Evolutionary conservation across 2,888 invertebrate genomes (phyloP), one percentile per base, ranked within the genome.

Genomic region (Chloroclystis v-ata): DNA sequence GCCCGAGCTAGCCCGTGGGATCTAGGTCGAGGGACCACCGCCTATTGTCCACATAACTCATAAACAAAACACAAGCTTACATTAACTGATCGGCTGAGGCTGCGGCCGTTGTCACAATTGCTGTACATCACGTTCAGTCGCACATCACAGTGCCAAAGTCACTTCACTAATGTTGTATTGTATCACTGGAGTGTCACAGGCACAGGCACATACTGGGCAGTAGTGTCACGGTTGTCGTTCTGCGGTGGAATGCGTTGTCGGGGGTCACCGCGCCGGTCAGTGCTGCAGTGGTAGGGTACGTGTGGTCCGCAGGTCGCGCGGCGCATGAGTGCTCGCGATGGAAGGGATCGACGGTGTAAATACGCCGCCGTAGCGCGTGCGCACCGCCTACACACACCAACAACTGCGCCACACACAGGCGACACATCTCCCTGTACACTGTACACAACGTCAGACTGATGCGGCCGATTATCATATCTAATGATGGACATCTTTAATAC

Each of bases 331-430:
- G 87, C 70, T 78, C 65, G 73, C 69, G 73, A 82, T 86, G 85
- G 87, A 78, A 86, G 86, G 82, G 85, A 85, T 80, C 81, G 78
- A 76, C 77, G 78, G 78, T 72, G 87, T 87, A 87, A 85, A 87
- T 87, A 87, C 84, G 72, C 70, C 70, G 78, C 56, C 63, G 74
- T 72, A 72, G 75, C 83, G 82, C 81, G 80, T 79, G 84, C 84
- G 73, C 78, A 63, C 65, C 69, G 73, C 74, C 69, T 63, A 75
- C 78, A 72, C 78, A 77, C 75, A 78, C 82, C 54, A 49, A 41
- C 49, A 47, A 24, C 13, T 11, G 54, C 58, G 70, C 62, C 75
- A 69, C 69, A 73, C 72, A 59, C 57, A 47, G 51, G 50, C 48
- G 46, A 49, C 37, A 32, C 50, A 47, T 54, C 50, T n/a, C n/a